Evolutionary conservation across 2,797 vertebrate species (phyloP).

Genomic region (Muraenolepis orangiensis): DNA sequence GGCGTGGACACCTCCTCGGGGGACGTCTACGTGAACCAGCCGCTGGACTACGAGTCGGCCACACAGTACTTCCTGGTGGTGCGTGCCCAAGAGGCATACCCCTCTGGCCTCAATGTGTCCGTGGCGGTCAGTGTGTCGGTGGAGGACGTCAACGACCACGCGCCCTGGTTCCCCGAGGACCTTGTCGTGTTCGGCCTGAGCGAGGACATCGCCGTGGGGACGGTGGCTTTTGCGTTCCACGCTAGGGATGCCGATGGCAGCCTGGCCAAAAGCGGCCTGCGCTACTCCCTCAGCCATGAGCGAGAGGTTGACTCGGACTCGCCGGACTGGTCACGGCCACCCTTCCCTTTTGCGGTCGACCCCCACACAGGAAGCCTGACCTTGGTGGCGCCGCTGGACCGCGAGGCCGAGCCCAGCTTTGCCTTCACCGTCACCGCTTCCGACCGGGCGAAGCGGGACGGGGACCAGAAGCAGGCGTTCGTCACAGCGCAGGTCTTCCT

Average conservation of each 20-base stretch:
- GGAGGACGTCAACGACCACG: conserved; percentile 86
- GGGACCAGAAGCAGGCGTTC: conserved; percentile 64
- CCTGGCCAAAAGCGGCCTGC: conserved; percentile 80
- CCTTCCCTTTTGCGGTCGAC: conserved; percentile 80
- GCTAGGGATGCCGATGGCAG: conserved; percentile 86
- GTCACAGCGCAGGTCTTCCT: conserved; percentile 80
- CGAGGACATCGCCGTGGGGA: conserved; percentile 79
- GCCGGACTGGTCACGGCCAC: neutral
- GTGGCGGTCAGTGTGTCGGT: conserved; percentile 78
- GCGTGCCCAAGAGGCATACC: conserved; percentile 59
- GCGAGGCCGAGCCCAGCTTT: conserved; percentile 69
- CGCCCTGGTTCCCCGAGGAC: conserved; percentile 80
- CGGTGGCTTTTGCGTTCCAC: conserved; percentile 77
- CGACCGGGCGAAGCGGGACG: conserved; percentile 70
- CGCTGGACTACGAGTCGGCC: conserved; percentile 84
- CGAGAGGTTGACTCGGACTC: conserved; percentile 8
- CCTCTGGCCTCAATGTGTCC: conserved; percentile 67
- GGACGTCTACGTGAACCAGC: conserved; percentile 82
- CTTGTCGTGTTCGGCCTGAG: conserved; percentile 77
- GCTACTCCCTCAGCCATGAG: conserved; percentile 74
- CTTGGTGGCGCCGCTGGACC: conserved; percentile 75
- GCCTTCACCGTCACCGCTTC: conserved; percentile 79
- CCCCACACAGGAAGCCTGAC: conserved; percentile 77
- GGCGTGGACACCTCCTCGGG: conserved; percentile 78
- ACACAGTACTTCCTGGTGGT: conserved; percentile 79